Base-by-base conservation (phyloP, 2,888 invertebrate species). In the Idaea biselata region DNA sequence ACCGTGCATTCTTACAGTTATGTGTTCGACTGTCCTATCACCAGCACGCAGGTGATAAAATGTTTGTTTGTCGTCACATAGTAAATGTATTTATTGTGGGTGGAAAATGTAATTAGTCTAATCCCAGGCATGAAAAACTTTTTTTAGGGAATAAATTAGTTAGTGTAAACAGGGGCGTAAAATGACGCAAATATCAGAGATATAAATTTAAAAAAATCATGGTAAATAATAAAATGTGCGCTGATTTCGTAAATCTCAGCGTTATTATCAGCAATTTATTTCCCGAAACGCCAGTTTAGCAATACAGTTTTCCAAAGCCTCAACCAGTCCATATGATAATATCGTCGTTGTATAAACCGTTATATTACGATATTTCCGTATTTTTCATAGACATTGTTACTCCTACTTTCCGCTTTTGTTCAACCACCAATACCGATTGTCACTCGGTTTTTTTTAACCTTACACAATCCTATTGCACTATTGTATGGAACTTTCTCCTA, bases 371-470 rank as follows among this genome's bases (percentile, higher is more conserved):
- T 76, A 69, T 70, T 73, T 75, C 69, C 71, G 69, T 70, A 72
- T 62, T 69, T 60, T 60, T 66, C 73, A 71, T 68, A 65, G 72
- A 75, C 78, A 77, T 79, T 79, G 75, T 77, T 78, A 44, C 44
- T 44, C 11, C 44, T 44, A 71, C 68, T 78, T 75, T 80, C 75
- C 65, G 74, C 75, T 71, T 78, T 78, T 77, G 77, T 78, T 71
- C 66, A 64, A 68, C 60, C 63, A 70, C 68, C 63, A 63, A 73
- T 62, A 68, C 68, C 62, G 58, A 67, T 69, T 74, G 67, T 66
- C 70, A 60, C 63, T 72, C 68, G 68, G 66, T 64, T 74, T 72
- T 74, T 72, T 74, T 75, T 70, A 66, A 33, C 60, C 68, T 72
- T 73, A 71, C 69, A 68, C 69, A 77, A 77, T 72, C 60, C 66